These are phyloP conservation scores for Machimus atricapillus DNA, from an alignment of 2,888 invertebrate species.

Conservation along the genomic window DNA sequence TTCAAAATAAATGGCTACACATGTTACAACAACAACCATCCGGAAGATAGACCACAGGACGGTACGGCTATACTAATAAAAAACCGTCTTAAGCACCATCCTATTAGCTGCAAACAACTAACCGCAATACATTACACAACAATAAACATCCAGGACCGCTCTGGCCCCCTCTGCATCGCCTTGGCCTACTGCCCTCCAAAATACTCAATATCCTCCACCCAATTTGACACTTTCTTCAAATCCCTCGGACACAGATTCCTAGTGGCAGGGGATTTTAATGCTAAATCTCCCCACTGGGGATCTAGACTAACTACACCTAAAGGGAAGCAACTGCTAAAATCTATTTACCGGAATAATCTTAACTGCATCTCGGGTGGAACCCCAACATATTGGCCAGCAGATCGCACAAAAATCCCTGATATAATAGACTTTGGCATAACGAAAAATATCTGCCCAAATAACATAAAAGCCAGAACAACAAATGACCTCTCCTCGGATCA, in stretches of 20 bases:
- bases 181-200: not conserved
- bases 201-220: not conserved
- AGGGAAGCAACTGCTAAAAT: not conserved
- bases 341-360: not conserved
- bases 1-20: not conserved
- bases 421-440: not conserved
- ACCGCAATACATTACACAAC: not conserved
- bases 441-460: not conserved
- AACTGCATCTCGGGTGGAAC: not conserved
- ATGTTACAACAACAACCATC: not conserved
- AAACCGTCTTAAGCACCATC: not conserved
- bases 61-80: not conserved
- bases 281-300: not conserved
- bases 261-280: not conserved
- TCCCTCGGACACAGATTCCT: not conserved
- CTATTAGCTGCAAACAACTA: not conserved
- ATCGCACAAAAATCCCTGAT: not conserved
- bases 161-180: not conserved
- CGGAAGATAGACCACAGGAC: not conserved
- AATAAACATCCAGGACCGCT: not conserved
- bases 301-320: not conserved
- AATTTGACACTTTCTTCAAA: not conserved
- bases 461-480: not conserved
- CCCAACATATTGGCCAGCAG: not conserved
- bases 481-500: not conserved